phyloP scores from a whole-genome alignment of 2,888 invertebrate genomes.

The Strigamia maritima region DNA sequence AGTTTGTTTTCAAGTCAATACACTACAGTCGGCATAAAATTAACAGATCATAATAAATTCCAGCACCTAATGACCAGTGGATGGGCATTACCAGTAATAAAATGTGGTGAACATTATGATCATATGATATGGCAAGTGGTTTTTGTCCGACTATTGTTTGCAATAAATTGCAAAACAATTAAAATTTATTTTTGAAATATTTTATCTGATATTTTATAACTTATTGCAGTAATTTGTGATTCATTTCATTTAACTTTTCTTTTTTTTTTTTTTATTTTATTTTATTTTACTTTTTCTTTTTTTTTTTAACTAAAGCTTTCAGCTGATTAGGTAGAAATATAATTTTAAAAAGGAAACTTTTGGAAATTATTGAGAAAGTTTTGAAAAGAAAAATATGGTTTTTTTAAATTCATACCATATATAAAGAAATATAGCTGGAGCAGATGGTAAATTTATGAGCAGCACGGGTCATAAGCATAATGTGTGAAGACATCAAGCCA shows the following conservation, averaged over 20 bases:
- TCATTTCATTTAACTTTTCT: background rate
- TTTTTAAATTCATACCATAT: background rate
- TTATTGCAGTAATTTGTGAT: background rate
- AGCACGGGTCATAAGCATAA: conserved; percentile 20
- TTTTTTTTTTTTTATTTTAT: too few species aligned
- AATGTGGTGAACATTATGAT: too few species aligned
- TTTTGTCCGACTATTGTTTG: background rate
- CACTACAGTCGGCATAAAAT: background rate
- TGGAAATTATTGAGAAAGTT: background rate
- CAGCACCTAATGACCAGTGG: background rate
- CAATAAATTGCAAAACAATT: background rate
- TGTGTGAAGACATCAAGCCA: conserved; percentile 20
- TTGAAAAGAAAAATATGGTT: background rate
- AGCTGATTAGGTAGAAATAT: background rate
- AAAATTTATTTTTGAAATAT: background rate
- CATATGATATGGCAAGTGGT: too few species aligned
- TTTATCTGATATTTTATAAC: background rate
- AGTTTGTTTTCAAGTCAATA: conserved; percentile 1
- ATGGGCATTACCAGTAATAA: too few species aligned
- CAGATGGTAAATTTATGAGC: conserved; percentile 23
- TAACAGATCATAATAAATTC: background rate
- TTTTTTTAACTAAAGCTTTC: background rate
- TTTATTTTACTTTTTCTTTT: too few species aligned
- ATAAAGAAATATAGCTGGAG: conserved; percentile 1
- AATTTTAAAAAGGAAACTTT: background rate